Evolutionary conservation across 2,797 vertebrate genomes (phyloP).

Genomic region (Avahi laniger): DNA sequence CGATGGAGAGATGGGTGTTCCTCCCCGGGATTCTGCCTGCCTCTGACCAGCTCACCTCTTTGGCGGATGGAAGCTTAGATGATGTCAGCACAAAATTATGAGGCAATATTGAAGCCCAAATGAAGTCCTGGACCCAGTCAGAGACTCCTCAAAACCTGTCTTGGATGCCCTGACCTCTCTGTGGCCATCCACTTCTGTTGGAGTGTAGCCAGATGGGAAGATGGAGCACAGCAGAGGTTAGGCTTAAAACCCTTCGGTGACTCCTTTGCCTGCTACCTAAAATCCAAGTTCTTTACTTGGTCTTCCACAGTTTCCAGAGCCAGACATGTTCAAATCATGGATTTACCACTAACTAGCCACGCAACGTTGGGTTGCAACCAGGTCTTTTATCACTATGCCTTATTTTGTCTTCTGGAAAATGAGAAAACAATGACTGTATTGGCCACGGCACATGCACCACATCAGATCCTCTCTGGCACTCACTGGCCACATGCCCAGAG

Average conservation of each 20-base stretch:
- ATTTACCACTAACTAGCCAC: background rate
- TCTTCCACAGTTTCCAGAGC: constrained; percentile 32
- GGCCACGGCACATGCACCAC: background rate
- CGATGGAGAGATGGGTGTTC: background rate
- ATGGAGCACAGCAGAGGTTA: background rate
- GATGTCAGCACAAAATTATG: background rate
- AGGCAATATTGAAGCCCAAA: background rate
- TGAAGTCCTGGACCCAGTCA: background rate
- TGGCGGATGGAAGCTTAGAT: background rate
- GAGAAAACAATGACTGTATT: background rate
- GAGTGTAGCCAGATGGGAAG: background rate
- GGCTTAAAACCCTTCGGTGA: background rate
- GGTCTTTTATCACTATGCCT: background rate
- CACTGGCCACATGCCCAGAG: background rate
- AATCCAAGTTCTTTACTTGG: background rate
- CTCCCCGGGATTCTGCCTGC: background rate
- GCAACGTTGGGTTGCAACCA: background rate
- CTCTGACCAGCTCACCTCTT: background rate
- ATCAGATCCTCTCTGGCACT: background rate
- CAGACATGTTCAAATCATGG: constrained; percentile 17
- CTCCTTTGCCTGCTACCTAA: background rate
- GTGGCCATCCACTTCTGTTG: background rate
- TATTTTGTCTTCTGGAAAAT: background rate
- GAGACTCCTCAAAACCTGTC: background rate
- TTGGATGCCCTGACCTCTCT: background rate